Evolutionary conservation across 2,888 invertebrate species (phyloP).

Genomic region (Lasioglossum villosulum): DNA sequence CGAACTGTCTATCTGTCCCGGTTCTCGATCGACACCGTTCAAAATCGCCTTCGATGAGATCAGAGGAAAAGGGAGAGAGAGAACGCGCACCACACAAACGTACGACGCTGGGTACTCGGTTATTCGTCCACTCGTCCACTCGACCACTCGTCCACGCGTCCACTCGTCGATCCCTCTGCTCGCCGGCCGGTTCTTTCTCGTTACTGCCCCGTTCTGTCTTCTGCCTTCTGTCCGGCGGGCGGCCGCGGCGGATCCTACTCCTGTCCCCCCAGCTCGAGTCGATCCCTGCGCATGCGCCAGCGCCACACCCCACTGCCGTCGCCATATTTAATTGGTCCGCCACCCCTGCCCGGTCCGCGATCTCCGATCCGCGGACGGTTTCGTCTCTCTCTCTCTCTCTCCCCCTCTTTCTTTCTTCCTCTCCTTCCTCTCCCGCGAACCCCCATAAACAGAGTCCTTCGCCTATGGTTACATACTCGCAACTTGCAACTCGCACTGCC

Average conservation of each 20-base stretch:
- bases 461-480: slow-evolving; percentile 16
- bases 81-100: slow-evolving; percentile 69
- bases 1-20: slow-evolving; percentile 13
- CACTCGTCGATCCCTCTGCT: slow-evolving; percentile 65
- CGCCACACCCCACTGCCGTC: slow-evolving; percentile 81
- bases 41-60: slow-evolving; percentile 17
- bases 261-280: slow-evolving; percentile 21
- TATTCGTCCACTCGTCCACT: slow-evolving; percentile 4
- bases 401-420: background rate
- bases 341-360: slow-evolving; percentile 65
- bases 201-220: slow-evolving; percentile 54
- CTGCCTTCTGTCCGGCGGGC: background rate
- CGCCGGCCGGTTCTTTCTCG: slow-evolving; percentile 74
- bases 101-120: slow-evolving; percentile 59
- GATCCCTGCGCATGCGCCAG: slow-evolving; percentile 74
- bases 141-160: slow-evolving; percentile 3
- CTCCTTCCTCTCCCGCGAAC: slow-evolving; percentile 13
- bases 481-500: background rate
- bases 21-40: slow-evolving; percentile 50
- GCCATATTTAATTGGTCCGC: slow-evolving; percentile 80
- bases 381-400: slow-evolving; percentile 24
- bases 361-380: slow-evolving; percentile 7
- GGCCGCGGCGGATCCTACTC: slow-evolving; percentile 47
- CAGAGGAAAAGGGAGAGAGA: background rate
- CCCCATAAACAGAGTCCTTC: slow-evolving; percentile 37